Evolutionary conservation across 2,797 vertebrate species (phyloP), one percentile per base, ranked within the genome.

Genomic region (Thamnophis elegans): DNA sequence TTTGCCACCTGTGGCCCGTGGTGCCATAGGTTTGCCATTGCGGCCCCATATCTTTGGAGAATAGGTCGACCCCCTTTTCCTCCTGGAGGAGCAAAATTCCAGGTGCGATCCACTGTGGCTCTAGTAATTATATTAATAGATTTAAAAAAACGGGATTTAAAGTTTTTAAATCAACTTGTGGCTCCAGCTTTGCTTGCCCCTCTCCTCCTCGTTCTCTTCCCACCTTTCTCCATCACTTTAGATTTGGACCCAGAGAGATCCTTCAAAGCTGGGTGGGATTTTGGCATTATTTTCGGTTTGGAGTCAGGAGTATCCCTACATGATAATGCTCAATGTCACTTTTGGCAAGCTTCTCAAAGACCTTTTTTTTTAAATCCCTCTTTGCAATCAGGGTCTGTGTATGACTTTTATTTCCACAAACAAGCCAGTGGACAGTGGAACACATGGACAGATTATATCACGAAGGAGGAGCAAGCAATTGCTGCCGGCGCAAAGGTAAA

Each of bases 341-440:
- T 91, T 93, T 55, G 36, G 93, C 20, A 5, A 88, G n/a, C 11
- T 0, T 62, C 95, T 20, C 65, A 93, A 32, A 95, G 8, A 59
- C 93, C 93, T 87, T 68, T 68, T 47, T 51, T 51, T 51, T 51
- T 51, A 51, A 42, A n/a, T 11, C 7, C n/a, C 4, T 2, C 25
- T 28, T n/a, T 32, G 14, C 58, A 96, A 94, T 78, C 95, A 99
- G 99, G 99, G 85, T 98, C 93, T n/a, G 97, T 99, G 93, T 99
- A 98, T 97, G 99, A 99, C 95, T 99, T 98, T 95, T 99, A 98
- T 96, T 99, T 99, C 94, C 88, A 98, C 94, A 99, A 99, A 95
- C 95, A 96, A 59, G 98, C 97, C 65, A 93, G 97, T 11, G 99
- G 98, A 78, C 98, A 98, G 55, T 99, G 99, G 99, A 97, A 95